Percentiles rank a stretch among this genome's conserved stretches.
These are phyloP conservation scores for Artemia franciscana DNA, from an alignment of 1,140 invertebrate genomes.

Conservation along the genomic window DNA sequence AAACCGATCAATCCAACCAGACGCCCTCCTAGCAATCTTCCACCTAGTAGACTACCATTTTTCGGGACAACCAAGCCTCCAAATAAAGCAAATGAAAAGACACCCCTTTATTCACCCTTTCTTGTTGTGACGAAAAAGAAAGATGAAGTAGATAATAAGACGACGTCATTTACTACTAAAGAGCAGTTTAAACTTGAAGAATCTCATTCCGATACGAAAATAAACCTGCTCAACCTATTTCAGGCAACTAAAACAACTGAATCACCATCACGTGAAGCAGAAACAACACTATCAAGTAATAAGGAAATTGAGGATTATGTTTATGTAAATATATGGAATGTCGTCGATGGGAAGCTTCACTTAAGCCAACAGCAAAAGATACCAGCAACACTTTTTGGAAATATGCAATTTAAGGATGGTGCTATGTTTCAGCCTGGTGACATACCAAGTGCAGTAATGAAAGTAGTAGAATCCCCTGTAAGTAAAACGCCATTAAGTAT, in stretches of 20 bases:
- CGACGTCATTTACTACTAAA: no score
- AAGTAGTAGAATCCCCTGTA: constrained; percentile 2
- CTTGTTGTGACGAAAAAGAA: neutral
- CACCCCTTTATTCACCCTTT: neutral
- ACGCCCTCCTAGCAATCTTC: neutral
- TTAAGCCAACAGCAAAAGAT: constrained; percentile 9
- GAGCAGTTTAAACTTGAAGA: no score
- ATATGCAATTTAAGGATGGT: constrained; percentile 6
- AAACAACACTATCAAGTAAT: neutral
- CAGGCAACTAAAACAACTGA: neutral
- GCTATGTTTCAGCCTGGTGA: constrained; percentile 6
- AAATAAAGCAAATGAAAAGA: no score
- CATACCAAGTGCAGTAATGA: constrained; percentile 2
- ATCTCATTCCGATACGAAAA: no score
- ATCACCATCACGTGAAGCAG: neutral
- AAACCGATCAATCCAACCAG: neutral
- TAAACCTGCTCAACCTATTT: neutral
- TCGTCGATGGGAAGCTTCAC: constrained; percentile 5
- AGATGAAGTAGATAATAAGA: no score
- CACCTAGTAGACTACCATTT: neutral
- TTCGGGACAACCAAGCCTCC: no score
- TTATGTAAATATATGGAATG: constrained; percentile 9
- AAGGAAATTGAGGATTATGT: constrained; percentile 6
- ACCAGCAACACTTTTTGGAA: constrained; percentile 3
- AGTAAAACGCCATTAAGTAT: neutral